A percentile compares a stretch with the other conserved stretches of the same genome.
These are phyloP conservation scores for Sarcophilus harrisii DNA, from an alignment of 2,797 vertebrate genomes.

Conservation along the genomic window DNA sequence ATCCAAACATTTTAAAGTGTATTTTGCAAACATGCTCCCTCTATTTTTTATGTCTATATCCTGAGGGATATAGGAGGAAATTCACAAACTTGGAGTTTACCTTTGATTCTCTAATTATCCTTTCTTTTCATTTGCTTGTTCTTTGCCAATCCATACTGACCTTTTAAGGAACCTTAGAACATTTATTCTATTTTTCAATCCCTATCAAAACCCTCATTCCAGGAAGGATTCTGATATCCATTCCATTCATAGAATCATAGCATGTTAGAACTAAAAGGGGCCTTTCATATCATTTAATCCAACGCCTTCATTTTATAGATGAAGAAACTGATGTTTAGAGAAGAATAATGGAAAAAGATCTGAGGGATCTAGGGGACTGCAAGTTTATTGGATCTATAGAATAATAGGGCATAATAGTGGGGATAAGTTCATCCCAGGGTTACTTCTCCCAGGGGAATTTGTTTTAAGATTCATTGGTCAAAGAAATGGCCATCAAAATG, in stretches of 20 bases:
- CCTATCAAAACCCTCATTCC: background rate
- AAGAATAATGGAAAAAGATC: background rate
- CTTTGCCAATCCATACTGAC: background rate
- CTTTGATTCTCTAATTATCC: background rate
- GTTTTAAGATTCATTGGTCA: background rate
- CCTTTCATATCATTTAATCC: background rate
- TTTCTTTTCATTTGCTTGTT: background rate
- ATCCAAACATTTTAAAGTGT: background rate
- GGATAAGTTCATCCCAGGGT: background rate
- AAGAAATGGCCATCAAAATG: background rate
- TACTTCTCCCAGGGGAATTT: background rate
- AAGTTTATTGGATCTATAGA: background rate
- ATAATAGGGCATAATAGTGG: background rate
- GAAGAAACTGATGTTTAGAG: background rate
- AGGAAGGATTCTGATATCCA: background rate
- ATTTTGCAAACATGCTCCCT: background rate
- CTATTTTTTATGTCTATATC: background rate
- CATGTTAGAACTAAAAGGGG: background rate
- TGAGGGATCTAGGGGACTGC: background rate
- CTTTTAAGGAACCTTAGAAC: background rate
- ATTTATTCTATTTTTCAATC: background rate
- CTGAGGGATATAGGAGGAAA: background rate
- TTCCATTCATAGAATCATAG: background rate
- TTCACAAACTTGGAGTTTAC: background rate
- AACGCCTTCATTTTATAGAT: background rate